Percentiles rank a stretch among this genome's conserved stretches.
Evolutionary conservation across 2,888 invertebrate species (phyloP).

Genomic region (Minunthozetes semirufus): DNA sequence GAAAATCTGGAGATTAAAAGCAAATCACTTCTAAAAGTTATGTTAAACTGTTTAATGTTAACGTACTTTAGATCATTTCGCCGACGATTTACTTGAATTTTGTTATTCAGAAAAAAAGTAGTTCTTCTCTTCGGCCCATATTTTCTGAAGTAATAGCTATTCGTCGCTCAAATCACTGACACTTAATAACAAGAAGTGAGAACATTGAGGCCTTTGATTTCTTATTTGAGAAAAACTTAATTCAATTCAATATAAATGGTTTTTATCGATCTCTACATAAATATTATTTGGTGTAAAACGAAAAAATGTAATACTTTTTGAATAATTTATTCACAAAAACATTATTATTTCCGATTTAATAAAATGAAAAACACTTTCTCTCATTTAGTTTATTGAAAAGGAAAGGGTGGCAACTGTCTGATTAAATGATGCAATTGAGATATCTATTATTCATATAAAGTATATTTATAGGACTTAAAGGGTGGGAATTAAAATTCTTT

Average conservation of each 20-base stretch:
- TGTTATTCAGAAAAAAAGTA: neutral
- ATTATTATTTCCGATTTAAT: no score
- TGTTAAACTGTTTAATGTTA: neutral
- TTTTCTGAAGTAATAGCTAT: neutral
- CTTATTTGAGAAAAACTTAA: neutral
- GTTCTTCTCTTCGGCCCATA: conserved; percentile 12
- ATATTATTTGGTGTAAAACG: no score
- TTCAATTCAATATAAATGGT: neutral
- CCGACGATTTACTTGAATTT: neutral
- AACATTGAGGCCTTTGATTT: conserved; percentile 22
- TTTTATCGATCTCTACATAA: neutral
- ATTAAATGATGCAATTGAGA: no score
- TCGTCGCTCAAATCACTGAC: neutral
- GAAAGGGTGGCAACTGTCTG: no score
- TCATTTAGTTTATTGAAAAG: no score
- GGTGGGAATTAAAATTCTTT: neutral
- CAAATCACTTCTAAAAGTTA: no score
- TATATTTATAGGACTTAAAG: neutral
- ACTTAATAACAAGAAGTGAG: neutral
- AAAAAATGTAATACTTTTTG: no score
- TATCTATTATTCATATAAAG: neutral
- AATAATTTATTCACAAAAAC: no score
- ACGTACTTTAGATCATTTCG: neutral
- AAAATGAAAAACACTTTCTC: no score
- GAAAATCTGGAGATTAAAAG: no score